These are phyloP conservation scores for Augochlora pura DNA, from an alignment of 1,140 invertebrate genomes.

Conservation along the genomic window DNA sequence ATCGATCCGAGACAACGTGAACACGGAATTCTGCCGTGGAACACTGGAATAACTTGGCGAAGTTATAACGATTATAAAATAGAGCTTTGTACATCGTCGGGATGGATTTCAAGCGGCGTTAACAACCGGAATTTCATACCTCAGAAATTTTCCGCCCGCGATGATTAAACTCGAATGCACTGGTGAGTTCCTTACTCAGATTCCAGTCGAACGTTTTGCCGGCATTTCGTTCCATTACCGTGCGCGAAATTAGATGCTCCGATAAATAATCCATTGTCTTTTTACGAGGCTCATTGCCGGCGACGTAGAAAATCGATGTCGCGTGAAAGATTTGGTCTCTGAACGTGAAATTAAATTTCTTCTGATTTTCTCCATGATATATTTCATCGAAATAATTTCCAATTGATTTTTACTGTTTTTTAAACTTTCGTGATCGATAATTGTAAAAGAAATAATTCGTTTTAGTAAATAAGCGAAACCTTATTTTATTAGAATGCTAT, in stretches of 20 bases:
- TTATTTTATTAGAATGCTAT: too few relatives aligned
- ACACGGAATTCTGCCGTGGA: not conserved
- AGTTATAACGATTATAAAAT: conserved; percentile 4
- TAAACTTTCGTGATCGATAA: too few relatives aligned
- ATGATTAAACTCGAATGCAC: not conserved
- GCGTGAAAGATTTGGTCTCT: too few relatives aligned
- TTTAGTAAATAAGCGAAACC: too few relatives aligned
- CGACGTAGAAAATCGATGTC: too few relatives aligned
- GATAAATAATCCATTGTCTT: not conserved
- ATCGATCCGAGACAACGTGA: not conserved
- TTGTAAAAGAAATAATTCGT: too few relatives aligned
- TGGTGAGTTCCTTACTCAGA: not conserved
- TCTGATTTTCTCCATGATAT: too few relatives aligned
- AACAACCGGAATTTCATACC: not conserved
- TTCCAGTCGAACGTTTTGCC: not conserved
- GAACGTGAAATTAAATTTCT: too few relatives aligned
- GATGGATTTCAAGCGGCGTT: not conserved
- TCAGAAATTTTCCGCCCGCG: not conserved
- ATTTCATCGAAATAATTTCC: too few relatives aligned
- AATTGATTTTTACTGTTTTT: too few relatives aligned
- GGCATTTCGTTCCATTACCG: not conserved
- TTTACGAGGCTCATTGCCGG: not conserved
- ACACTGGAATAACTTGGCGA: not conserved
- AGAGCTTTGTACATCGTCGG: not conserved
- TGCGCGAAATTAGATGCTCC: not conserved